Conservation (phyloP, 1,140 invertebrate genomes). For the Aphidius gifuensis region DNA sequence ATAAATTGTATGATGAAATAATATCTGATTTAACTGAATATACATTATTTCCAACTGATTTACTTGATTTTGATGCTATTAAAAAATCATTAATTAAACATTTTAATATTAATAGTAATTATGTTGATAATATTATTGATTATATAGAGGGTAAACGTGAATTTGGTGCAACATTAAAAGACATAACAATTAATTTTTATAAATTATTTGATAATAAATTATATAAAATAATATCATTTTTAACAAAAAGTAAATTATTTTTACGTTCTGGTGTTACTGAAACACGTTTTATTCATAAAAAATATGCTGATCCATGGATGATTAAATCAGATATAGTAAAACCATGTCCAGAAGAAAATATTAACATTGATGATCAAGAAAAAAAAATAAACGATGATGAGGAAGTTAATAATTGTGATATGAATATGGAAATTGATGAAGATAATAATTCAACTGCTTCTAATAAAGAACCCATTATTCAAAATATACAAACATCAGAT, state of each 20-base stretch:
- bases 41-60: conserved; percentile 38
- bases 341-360: too few species aligned
- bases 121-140: conserved; percentile 42
- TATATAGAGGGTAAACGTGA: conserved; percentile 50
- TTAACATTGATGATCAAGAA: too few species aligned
- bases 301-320: conserved; percentile 58
- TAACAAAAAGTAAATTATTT: conserved; percentile 54
- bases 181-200: conserved; percentile 43
- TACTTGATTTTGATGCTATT: conserved; percentile 37
- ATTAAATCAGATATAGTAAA: conserved; percentile 47
- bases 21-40: conserved; percentile 37
- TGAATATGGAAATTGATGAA: too few species aligned
- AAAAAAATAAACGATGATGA: too few species aligned
- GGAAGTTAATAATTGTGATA: too few species aligned
- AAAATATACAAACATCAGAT: too few species aligned
- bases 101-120: conserved; percentile 26
- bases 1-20: conserved; percentile 33
- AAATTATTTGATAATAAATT: conserved; percentile 34
- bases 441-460: too few species aligned
- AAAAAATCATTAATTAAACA: conserved; percentile 30
- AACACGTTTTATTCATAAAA: conserved; percentile 56
- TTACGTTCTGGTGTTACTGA: conserved; percentile 60
- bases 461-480: too few species aligned
- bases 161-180: conserved; percentile 46
- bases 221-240: conserved; percentile 45